These are phyloP conservation scores for Drosophila conformis DNA, from an alignment of 2,888 invertebrate genomes.

Conservation along the genomic window DNA sequence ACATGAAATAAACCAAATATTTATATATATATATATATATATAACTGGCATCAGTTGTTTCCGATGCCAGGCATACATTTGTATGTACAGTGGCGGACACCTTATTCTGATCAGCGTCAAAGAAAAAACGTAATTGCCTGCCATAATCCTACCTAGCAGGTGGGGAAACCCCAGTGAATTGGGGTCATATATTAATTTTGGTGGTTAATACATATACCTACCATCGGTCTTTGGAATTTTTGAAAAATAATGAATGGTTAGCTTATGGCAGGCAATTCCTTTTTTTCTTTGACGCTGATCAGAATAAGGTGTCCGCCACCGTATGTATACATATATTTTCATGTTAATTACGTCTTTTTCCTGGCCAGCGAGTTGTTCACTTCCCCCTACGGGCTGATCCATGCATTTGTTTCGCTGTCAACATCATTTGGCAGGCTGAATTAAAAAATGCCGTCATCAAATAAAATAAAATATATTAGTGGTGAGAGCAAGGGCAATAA, in stretches of 20 bases:
- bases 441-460: constrained; percentile 58
- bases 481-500: constrained; percentile 53
- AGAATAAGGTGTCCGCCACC: too few relatives aligned
- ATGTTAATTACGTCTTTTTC: constrained; percentile 67
- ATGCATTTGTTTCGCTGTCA: constrained; percentile 69
- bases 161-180: too few relatives aligned
- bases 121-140: too few relatives aligned
- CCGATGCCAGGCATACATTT: constrained; percentile 22
- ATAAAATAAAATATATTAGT: constrained; percentile 73
- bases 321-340: constrained; percentile 21
- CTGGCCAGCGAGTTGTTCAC: constrained; percentile 33
- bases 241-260: too few relatives aligned
- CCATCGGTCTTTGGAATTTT: too few relatives aligned
- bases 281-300: too few relatives aligned
- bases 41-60: constrained; percentile 53
- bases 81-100: too few relatives aligned
- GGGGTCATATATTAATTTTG: too few relatives aligned
- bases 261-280: too few relatives aligned
- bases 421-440: constrained; percentile 69
- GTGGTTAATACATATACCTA: too few relatives aligned
- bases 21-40: constrained; percentile 52
- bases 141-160: too few relatives aligned
- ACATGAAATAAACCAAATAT: constrained; percentile 78
- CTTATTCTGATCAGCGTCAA: too few relatives aligned
- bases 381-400: constrained; percentile 5